Base-by-base conservation (phyloP, 92 coral and sea anemone species). In the Muricea muricata region DNA sequence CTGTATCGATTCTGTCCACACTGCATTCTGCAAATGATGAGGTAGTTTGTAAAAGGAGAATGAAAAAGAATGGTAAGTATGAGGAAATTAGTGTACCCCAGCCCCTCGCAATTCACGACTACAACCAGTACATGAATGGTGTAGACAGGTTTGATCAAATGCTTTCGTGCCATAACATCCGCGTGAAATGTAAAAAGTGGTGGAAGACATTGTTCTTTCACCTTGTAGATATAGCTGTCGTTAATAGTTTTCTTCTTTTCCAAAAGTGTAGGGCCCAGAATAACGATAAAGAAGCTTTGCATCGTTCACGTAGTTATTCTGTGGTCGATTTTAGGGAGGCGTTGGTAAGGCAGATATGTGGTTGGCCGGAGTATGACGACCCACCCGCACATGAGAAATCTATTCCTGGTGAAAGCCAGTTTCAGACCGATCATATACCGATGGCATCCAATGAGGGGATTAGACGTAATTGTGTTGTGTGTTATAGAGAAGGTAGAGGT, bases 1-100 rank as follows among this genome's bases (percentile, higher is more conserved):
- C 84, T 23, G 97, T 90, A 3, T 85, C 97, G 8, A 8, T 90
- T 6, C 57, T 88, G 0, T 83, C 91, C 6, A 85, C 90, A 15
- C 76, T 81, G 68, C 87, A 82, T 76, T 81, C 69, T 68, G 92
- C 91, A 4, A 90, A 87, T 83, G 88, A 75, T 17, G 28, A 41
- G 29, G 81, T 6, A 0, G 79, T 56, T 9, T 92, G 69, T 0
- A 86, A 17, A 23, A 77, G 91, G 60, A 88, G 72, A 65, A 65
- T 26, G 13, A 90, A 86, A 78, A 88, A 58, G 28, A 71, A 73
- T 35, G 78, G 81, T 25, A 60, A 81, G 17, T n/a, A 26, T 61
- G 8, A 15, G 32, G 46, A 47, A 10, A 2, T 48, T 18, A 47
- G 1, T 23, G 91, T 93, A n/a, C n/a, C n/a, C n/a, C n/a, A n/a